Evolutionary conservation across 2,888 invertebrate genomes (phyloP).

Genomic region (Lithophane socia): DNA sequence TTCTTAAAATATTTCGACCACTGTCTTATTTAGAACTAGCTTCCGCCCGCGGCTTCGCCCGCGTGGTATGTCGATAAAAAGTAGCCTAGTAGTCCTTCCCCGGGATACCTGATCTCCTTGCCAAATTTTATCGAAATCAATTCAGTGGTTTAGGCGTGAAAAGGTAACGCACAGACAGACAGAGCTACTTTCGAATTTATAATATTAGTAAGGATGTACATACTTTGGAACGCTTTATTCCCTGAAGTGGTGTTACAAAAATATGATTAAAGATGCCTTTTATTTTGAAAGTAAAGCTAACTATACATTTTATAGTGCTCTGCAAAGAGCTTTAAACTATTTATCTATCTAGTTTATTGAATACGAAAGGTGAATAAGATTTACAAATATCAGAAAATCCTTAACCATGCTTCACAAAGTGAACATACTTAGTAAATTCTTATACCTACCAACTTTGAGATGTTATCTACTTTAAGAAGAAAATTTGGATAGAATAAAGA

Average conservation of each 20-base stretch:
- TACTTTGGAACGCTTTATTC: not conserved
- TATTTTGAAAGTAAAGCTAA: not conserved
- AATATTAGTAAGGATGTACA: too few relatives aligned
- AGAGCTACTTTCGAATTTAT: too few relatives aligned
- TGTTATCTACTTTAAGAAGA: not conserved
- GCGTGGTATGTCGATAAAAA: too few relatives aligned
- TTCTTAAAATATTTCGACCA: not conserved
- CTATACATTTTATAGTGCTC: not conserved
- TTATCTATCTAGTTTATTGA: not conserved
- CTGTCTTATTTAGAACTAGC: not conserved
- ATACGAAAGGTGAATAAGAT: not conserved
- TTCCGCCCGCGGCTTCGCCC: too few relatives aligned
- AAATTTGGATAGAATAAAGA: not conserved
- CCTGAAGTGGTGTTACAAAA: not conserved
- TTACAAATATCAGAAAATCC: too few relatives aligned
- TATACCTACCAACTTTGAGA: not conserved
- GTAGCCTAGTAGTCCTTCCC: too few relatives aligned
- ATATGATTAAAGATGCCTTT: not conserved
- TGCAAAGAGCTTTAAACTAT: not conserved
- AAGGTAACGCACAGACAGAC: too few relatives aligned
- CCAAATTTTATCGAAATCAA: too few relatives aligned
- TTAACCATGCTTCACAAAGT: not conserved
- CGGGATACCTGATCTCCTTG: too few relatives aligned
- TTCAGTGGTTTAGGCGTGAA: too few relatives aligned
- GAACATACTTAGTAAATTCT: not conserved